Base-by-base conservation (phyloP, 2,113 vertebrate genomes). In the Rafetus swinhoei region DNA sequence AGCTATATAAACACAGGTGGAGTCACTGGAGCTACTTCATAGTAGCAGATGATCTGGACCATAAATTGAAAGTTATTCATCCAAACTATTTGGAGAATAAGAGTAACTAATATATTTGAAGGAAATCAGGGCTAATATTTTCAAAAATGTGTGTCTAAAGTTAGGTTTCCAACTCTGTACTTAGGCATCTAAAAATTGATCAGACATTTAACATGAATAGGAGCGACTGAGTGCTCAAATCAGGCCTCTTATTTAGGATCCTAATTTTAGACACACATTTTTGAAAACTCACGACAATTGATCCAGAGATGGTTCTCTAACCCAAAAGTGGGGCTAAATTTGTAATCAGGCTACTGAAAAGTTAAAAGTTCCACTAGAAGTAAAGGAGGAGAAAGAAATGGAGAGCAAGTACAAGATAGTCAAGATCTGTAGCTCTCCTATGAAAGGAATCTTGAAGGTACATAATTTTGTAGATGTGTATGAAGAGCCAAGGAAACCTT, bases 361-460 rank as follows among this genome's bases (percentile, higher is more conserved):
- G 89, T 39, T 72, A 79, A 89, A 86, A 74, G 55, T 87, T 86
- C 39, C 81, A 13, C 50, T 82, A 18, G 72, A 92, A 92, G 53
- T 57, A 50, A 83, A 87, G 5, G 24, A 79, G 86, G 53, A 81
- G 86, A 91, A 95, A 59, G 19, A 76, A 59, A 18, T 27, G 21
- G 52, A 88, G 72, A 88, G 19, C 3, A 56, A 88, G 19, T 91
- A 80, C 90, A n/a, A 21, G 79, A 89, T 10, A 93, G 54, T 29
- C 45, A 52, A 79, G 59, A 90, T 52, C 13, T 79, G 83, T 82
- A 50, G 82, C n/a, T 56, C 2, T 18, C 27, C 15, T 79, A 54
- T 45, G 87, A 88, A 91, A 93, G 62, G n/a, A 29, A 53, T 55
- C 50, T 87, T 89, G 62, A 90, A 94, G 60, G 86, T 90, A 72